Percentiles rank a stretch among this genome's conserved stretches.
Evolutionary conservation across 2,113 vertebrate genomes (phyloP).

Genomic region (Indicator maculatus): DNA sequence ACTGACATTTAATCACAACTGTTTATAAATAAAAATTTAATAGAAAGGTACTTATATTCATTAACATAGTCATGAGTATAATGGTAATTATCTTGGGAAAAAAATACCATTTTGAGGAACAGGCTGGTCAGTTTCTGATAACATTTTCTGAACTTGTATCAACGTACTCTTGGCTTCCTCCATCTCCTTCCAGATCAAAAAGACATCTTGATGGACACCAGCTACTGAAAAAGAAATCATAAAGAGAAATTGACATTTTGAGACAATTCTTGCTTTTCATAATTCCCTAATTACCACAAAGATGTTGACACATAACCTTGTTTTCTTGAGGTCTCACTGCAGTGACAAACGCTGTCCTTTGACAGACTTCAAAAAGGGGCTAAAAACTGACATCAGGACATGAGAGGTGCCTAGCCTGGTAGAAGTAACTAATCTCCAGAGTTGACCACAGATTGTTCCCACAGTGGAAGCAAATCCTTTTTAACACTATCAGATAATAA

Average conservation of each 20-base stretch:
- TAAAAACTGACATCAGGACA: not conserved
- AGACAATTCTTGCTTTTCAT: not conserved
- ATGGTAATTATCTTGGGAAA: not conserved
- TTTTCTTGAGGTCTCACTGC: not conserved
- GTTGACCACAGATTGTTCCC: not conserved
- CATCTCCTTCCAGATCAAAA: constrained; percentile 81
- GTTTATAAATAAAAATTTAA: not conserved
- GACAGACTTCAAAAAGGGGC: not conserved
- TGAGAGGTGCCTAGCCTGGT: not conserved
- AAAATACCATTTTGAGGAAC: not conserved
- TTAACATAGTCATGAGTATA: not conserved
- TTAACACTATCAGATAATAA: not conserved
- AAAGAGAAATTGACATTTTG: not conserved
- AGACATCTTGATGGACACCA: constrained; percentile 81
- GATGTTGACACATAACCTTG: not conserved
- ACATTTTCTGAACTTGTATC: constrained; percentile 70
- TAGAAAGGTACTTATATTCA: no score
- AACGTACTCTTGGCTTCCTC: constrained; percentile 76
- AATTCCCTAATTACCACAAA: not conserved
- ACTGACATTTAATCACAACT: not conserved
- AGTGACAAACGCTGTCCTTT: not conserved
- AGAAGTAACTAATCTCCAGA: not conserved
- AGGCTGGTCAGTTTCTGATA: constrained; percentile 23
- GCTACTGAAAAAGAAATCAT: constrained; percentile 62
- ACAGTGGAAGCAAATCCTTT: not conserved